Evolutionary conservation across 2,888 invertebrate species (phyloP), one percentile per base, ranked within the genome.

Genomic region (Creontiades dilutus): DNA sequence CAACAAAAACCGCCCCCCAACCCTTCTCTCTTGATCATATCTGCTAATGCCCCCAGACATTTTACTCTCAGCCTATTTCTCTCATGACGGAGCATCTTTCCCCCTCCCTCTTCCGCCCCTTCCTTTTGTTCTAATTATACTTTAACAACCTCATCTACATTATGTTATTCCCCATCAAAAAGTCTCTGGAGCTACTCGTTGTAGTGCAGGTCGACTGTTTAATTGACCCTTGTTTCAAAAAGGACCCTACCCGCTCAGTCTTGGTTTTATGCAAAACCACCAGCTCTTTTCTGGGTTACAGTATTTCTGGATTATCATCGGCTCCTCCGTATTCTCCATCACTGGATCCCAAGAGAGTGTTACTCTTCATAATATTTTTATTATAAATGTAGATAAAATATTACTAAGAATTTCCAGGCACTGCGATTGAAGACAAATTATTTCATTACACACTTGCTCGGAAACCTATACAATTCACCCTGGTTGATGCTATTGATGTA

Each of bases 41-140:
- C 90, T 90, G 90, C 88, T 91, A 91, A 91, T 91, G 90, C 90
- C 78, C 68, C 68, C 55, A 84, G 75, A 76, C 88, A 81, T 87
- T 88, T 90, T 84, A 89, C 87, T 88, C 80, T 37, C 88, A 55
- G 84, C 86, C 90, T 80, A 46, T 89, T 89, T 81, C 89, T 81
- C 89, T 46, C 82, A 19, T 81, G 89, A 81, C 80, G 61, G 89
- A 89, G 76, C 68, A 47, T 86, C 61, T 14, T 75, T 37, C 52
- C 85, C 19, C n/a, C 76, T 46, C 86, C 55, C 48, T 37, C 75
- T 11, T n/a, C 86, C 19, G 48, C n/a, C 27, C 55, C 23, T 47
- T 37, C 81, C 37, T 81, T 89, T 89, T 89, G 80, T 68, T 80
- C 89, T 89, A 89, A 89, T 89, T 89, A 89, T 89, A 89, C 89